These are phyloP conservation scores for Drosophila persimilis DNA, from an alignment of 1,140 invertebrate species.

Conservation along the genomic window DNA sequence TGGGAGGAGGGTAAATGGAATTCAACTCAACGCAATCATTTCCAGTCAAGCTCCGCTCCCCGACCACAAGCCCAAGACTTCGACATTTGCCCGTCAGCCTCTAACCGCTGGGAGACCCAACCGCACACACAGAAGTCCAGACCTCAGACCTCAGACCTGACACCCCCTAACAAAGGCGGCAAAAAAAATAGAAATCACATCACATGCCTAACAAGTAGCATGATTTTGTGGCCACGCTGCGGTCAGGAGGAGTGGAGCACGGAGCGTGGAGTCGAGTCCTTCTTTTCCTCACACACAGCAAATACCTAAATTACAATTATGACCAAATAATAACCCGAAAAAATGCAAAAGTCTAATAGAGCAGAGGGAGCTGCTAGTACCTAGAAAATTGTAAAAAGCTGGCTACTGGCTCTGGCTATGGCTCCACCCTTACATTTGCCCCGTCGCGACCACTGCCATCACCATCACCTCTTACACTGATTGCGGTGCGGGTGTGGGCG, in stretches of 20 bases:
- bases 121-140: constrained; percentile 20
- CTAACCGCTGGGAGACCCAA: constrained; percentile 28
- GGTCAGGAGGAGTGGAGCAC: no score
- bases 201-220: constrained; percentile 77
- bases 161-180: constrained; percentile 1
- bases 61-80: constrained; percentile 44
- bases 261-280: constrained; percentile 11
- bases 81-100: constrained; percentile 27
- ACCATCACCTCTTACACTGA: constrained; percentile 13
- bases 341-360: constrained; percentile 61
- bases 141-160: constrained; percentile 12
- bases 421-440: constrained; percentile 39
- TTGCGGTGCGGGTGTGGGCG: constrained; percentile 37
- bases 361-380: constrained; percentile 31
- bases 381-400: constrained; percentile 69
- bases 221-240: constrained; percentile 46
- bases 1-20: not conserved
- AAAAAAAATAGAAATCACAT: constrained; percentile 67
- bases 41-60: constrained; percentile 13
- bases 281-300: constrained; percentile 48
- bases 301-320: constrained; percentile 81
- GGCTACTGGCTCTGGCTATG: constrained; percentile 15
- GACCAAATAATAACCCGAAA: constrained; percentile 79
- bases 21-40: constrained; percentile 29
- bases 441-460: not conserved